Conservation (phyloP, 2,888 invertebrate genomes). For the Actias luna region DNA sequence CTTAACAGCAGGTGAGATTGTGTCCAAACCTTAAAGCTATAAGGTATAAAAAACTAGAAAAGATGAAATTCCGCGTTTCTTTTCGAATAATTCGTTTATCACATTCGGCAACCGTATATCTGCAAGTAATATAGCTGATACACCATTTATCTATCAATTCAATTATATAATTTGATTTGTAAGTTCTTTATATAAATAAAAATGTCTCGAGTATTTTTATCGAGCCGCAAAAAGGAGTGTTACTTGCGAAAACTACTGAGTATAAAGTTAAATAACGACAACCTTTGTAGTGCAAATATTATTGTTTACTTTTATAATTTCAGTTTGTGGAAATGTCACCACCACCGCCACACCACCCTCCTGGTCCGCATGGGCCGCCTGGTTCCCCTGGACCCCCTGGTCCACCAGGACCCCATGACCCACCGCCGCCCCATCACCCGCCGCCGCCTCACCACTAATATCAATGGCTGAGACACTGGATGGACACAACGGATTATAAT, state of each 20-base stretch:
- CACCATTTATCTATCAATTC: too few relatives aligned
- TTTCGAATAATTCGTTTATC: too few relatives aligned
- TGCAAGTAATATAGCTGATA: too few relatives aligned
- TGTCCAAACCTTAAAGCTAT: too few relatives aligned
- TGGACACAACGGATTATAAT: not conserved
- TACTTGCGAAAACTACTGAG: not conserved
- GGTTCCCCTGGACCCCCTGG: slow-evolving; percentile 26
- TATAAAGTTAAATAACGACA: not conserved
- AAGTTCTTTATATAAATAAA: not conserved
- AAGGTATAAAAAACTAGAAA: too few relatives aligned
- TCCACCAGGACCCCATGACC: slow-evolving; percentile 22
- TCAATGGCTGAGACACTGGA: not conserved
- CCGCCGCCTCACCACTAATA: slow-evolving; percentile 27
- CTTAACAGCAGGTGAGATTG: too few relatives aligned
- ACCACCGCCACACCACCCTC: slow-evolving; percentile 28
- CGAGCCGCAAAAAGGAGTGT: not conserved
- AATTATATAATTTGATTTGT: not conserved
- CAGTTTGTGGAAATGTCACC: slow-evolving; percentile 35
- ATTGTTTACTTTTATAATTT: slow-evolving; percentile 9
- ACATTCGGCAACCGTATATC: too few relatives aligned
- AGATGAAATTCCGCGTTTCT: too few relatives aligned
- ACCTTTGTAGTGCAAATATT: not conserved
- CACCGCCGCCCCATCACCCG: slow-evolving; percentile 29
- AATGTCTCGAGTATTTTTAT: not conserved
- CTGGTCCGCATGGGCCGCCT: slow-evolving; percentile 27